phyloP scores from a whole-genome alignment of 1,140 invertebrate genomes.

The Wasmannia auropunctata region DNA sequence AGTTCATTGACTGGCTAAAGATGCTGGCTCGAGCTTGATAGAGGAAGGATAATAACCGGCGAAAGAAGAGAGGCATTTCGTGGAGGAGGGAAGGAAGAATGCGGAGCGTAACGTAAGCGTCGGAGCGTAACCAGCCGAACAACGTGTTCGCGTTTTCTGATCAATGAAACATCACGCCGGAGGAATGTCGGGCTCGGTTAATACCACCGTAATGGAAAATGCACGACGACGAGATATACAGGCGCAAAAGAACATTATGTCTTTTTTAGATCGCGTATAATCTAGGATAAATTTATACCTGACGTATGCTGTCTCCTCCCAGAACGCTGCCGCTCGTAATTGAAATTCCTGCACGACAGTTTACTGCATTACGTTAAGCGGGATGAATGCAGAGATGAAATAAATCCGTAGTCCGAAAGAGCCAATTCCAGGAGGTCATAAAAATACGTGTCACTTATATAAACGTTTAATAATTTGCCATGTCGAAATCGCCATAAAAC shows the following conservation, averaged over 20 bases:
- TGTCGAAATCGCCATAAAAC: background rate
- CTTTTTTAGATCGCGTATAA: conserved; percentile 27
- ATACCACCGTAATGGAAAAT: background rate
- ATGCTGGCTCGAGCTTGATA: conserved; percentile 42
- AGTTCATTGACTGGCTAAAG: conserved; percentile 78
- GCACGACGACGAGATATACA: conserved; percentile 11
- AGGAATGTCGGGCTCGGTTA: conserved; percentile 3
- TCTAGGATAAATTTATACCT: conserved; percentile 36
- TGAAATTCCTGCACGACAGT: conserved; percentile 33
- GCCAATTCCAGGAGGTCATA: background rate
- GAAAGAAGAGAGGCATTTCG: conserved; percentile 31
- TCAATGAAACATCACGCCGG: conserved; percentile 45
- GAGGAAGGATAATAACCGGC: conserved; percentile 52
- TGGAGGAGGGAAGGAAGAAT: conserved; percentile 53
- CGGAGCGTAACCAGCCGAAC: conserved; percentile 75
- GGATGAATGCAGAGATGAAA: background rate
- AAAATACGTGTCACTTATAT: background rate
- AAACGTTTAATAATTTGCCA: background rate
- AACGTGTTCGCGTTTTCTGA: conserved; percentile 17
- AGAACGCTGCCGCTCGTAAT: conserved; percentile 3
- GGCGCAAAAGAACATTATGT: conserved; percentile 10
- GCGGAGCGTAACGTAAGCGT: conserved; percentile 52
- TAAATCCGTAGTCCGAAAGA: background rate
- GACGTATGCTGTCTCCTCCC: conserved; percentile 29
- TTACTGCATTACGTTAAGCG: background rate